These are phyloP conservation scores for Oreochromis grahami DNA, from an alignment of 2,797 vertebrate species.

Conservation along the genomic window DNA sequence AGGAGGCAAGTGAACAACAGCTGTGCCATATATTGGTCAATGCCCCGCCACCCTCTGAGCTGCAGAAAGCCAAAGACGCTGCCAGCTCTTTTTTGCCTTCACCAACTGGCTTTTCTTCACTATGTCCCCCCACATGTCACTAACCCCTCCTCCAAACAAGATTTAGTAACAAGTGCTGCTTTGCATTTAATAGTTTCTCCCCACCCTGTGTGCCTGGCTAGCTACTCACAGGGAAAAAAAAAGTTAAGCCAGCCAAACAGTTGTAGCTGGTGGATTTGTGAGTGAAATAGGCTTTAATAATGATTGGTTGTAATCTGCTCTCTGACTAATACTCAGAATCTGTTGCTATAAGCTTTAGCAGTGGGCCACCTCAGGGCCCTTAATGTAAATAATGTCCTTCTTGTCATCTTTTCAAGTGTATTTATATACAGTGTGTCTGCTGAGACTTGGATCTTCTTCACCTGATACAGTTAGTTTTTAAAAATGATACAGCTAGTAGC, in stretches of 20 bases:
- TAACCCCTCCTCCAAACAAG: constrained; percentile 66
- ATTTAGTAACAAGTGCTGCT: constrained; percentile 68
- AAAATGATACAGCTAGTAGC: background rate
- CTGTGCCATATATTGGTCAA: constrained; percentile 41
- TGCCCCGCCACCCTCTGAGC: constrained; percentile 57
- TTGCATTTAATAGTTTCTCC: constrained; percentile 61
- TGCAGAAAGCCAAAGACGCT: constrained; percentile 48
- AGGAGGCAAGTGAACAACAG: constrained; percentile 28
- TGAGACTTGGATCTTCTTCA: background rate
- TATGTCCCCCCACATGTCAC: constrained; percentile 22
- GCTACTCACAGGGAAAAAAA: constrained; percentile 8
- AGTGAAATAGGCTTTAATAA: constrained; percentile 80
- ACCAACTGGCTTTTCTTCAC: constrained; percentile 58
- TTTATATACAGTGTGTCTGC: background rate
- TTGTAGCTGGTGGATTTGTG: constrained; percentile 77
- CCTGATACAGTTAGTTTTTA: background rate
- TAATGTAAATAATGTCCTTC: constrained; percentile 6
- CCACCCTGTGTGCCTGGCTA: background rate
- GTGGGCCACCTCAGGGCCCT: background rate
- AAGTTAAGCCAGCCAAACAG: constrained; percentile 72
- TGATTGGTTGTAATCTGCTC: constrained; percentile 78
- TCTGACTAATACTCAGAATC: constrained; percentile 62
- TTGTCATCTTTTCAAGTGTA: background rate
- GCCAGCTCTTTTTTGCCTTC: constrained; percentile 57
- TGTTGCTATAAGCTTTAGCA: constrained; percentile 20